Base-by-base conservation (phyloP, 2,113 vertebrate genomes). In the Pygoscelis adeliae region DNA sequence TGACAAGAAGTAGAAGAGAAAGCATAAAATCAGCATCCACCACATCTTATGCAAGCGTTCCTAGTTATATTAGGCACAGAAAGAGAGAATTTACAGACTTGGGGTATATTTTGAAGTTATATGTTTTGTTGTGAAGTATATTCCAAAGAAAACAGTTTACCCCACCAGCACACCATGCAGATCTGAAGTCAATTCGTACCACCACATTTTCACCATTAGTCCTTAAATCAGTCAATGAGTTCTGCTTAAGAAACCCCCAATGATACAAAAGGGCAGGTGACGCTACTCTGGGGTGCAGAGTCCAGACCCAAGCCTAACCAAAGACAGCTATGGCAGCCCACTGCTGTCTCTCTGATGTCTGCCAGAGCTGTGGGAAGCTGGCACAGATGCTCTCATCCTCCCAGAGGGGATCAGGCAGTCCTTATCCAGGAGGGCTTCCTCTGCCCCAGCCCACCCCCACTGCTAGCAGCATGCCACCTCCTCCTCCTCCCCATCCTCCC, bases 301-400 rank as follows among this genome's bases (percentile, higher is more conserved):
- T 9, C 6, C 30, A 40, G 40, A 26, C 34, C 19, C 47, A 55
- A 27, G 15, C 23, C 36, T n/a, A 10, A 13, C 2, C 11, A 13
- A 14, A 13, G 21, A 3, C 3, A 23, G 66, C 44, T 9, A 7
- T 2, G 8, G 19, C 18, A 72, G 46, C 21, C 26, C 36, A 5
- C 29, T 3, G 2, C 55, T 19, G 42, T 5, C 52, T 18, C 7
- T 5, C 10, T 10, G 11, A 6, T 0, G 0, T 5, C 19, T 8
- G 7, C 26, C 4, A 1, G 76, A 36, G 58, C 27, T 42, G 36
- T 5, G 23, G 36, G 11, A 26, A 47, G 34, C 16, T 69, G 15
- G 13, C 29, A n/a, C 5, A 9, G 44, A 22, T 4, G 26, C 73
- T 36, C 9, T 17, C 2, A 0, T 8, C 18, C 11, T 6, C 49